These are phyloP conservation scores for Chalcosyrphus nemorum DNA, from an alignment of 2,888 invertebrate species.

Conservation along the genomic window DNA sequence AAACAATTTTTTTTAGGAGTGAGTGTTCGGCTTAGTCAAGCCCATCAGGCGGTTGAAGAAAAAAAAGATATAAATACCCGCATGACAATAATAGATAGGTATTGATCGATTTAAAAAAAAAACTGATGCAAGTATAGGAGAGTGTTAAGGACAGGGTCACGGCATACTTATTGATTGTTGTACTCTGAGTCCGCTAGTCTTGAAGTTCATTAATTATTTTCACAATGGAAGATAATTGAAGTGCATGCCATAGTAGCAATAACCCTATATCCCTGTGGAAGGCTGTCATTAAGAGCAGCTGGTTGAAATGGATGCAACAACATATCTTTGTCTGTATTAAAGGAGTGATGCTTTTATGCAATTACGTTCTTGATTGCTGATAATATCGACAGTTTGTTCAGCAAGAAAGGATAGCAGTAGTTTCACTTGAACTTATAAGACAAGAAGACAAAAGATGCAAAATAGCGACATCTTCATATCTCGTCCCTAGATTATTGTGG, in stretches of 20 bases:
- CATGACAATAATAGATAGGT: background rate
- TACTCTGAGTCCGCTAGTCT: background rate
- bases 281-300: background rate
- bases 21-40: background rate
- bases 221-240: background rate
- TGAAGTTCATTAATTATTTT: conserved; percentile 6
- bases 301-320: background rate
- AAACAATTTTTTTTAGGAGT: background rate
- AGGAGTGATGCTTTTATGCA: background rate
- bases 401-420: too few species aligned
- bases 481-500: too few species aligned
- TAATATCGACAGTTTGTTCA: too few species aligned
- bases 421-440: too few species aligned
- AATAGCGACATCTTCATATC: too few species aligned
- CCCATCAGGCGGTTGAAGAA: background rate
- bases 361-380: background rate
- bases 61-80: background rate
- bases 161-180: background rate
- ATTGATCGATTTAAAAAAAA: background rate
- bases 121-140: background rate
- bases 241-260: background rate
- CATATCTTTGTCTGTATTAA: too few species aligned
- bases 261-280: background rate
- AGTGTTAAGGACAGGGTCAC: conserved; percentile 6
- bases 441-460: too few species aligned